These are phyloP conservation scores for Bombus pascuorum DNA, from an alignment of 1,140 invertebrate genomes.

Conservation along the genomic window DNA sequence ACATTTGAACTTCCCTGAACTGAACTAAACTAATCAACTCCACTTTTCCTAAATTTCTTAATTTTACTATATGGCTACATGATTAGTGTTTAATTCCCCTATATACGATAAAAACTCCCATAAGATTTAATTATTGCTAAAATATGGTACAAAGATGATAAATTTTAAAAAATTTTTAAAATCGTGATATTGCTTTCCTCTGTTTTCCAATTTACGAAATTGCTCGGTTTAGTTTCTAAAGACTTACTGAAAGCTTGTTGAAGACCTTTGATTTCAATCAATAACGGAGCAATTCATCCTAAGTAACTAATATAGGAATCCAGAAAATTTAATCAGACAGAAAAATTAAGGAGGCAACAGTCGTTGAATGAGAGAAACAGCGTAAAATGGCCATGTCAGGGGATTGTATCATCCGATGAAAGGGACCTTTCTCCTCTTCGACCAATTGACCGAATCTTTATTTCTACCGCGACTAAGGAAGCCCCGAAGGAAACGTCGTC, in stretches of 20 bases:
- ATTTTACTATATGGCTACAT: no score
- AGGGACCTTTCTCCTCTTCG: neutral
- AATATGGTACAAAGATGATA: no score
- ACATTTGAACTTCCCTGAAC: no score
- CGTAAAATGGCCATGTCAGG: neutral
- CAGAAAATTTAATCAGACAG: neutral
- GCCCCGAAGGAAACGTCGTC: constrained; percentile 29
- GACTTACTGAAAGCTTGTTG: no score
- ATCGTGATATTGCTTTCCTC: neutral
- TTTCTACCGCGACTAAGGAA: neutral
- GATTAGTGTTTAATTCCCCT: no score
- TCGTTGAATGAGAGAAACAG: neutral
- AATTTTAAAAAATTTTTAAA: no score
- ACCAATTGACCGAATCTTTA: constrained; percentile 30
- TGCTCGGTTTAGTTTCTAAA: no score
- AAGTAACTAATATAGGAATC: neutral
- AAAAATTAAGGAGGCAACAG: neutral
- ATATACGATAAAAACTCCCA: no score
- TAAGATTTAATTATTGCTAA: no score
- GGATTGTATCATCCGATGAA: neutral
- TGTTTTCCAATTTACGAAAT: neutral
- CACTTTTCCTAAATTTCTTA: no score
- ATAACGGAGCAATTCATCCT: neutral
- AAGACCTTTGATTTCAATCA: neutral
- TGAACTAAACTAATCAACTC: no score